A percentile compares a stretch with the other conserved stretches of the same genome.
Conservation (phyloP, 2,113 vertebrate genomes). For the Empidonax traillii region DNA sequence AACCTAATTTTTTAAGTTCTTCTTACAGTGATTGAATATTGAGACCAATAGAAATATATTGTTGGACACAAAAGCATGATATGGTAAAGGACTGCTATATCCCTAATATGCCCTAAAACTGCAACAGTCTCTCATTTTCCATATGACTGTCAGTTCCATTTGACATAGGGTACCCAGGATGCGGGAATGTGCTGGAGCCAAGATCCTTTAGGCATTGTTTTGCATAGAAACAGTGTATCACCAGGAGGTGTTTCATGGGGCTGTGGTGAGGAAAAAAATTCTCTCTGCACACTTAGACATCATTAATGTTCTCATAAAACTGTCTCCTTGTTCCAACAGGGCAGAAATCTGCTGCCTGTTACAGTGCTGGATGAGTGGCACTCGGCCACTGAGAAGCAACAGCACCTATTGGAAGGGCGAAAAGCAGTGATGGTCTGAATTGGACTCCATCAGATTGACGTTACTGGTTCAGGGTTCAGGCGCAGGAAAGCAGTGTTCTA, state of each 20-base stretch:
- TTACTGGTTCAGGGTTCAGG: background rate
- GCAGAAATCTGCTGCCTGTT: background rate
- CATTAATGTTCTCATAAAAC: background rate
- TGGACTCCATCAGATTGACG: background rate
- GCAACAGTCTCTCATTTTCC: background rate
- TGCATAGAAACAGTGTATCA: background rate
- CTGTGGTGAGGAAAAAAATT: background rate
- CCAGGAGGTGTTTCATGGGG: background rate
- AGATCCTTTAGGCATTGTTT: background rate
- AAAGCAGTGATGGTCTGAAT: background rate
- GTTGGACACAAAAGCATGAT: background rate
- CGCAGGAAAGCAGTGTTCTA: background rate
- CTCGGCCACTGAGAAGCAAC: background rate
- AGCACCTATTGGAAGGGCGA: background rate
- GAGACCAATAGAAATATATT: background rate
- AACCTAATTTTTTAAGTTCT: background rate
- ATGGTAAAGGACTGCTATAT: background rate
- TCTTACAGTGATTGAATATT: background rate
- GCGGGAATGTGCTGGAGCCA: background rate
- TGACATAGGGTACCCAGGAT: background rate
- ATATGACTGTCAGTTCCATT: accelerated
- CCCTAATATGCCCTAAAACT: background rate
- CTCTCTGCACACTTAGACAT: background rate
- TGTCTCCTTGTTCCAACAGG: background rate
- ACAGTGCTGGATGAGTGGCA: background rate